These are phyloP conservation scores for Chaetorhynchus papuensis DNA, from an alignment of 2,113 vertebrate genomes.

Conservation along the genomic window DNA sequence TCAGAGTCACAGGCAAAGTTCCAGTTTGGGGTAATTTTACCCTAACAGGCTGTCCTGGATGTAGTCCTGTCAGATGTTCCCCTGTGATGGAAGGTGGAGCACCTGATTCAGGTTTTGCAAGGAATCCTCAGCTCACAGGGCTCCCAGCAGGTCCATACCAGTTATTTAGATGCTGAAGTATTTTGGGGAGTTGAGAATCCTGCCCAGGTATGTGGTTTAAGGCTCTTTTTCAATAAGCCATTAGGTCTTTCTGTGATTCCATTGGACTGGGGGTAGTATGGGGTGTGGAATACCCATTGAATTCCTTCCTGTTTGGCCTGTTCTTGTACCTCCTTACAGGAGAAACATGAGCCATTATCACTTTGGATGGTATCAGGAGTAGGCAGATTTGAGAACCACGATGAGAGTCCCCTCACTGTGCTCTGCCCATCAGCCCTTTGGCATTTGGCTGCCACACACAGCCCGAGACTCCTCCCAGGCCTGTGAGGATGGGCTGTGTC, in stretches of 20 bases:
- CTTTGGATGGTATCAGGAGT: neutral
- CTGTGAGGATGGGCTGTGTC: neutral
- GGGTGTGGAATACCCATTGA: neutral
- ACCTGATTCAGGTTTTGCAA: neutral
- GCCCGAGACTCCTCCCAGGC: fast-evolving
- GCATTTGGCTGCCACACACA: neutral
- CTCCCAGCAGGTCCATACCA: neutral
- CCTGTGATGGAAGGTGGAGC: neutral
- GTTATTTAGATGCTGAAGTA: neutral
- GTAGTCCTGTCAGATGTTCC: neutral
- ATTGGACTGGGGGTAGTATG: neutral
- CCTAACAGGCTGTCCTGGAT: neutral
- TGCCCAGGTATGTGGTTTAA: neutral
- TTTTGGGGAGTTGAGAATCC: neutral
- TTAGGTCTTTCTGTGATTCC: neutral
- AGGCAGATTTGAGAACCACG: neutral
- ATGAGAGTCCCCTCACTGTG: neutral
- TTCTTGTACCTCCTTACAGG: neutral
- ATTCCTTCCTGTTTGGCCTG: neutral
- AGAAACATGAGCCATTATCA: neutral
- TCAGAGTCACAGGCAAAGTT: neutral
- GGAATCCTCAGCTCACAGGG: neutral
- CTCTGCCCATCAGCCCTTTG: neutral
- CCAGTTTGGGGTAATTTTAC: neutral
- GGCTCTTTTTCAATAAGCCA: neutral